phyloP scores from a whole-genome alignment of 2,113 vertebrate species.

The Paramormyrops kingsleyae region DNA sequence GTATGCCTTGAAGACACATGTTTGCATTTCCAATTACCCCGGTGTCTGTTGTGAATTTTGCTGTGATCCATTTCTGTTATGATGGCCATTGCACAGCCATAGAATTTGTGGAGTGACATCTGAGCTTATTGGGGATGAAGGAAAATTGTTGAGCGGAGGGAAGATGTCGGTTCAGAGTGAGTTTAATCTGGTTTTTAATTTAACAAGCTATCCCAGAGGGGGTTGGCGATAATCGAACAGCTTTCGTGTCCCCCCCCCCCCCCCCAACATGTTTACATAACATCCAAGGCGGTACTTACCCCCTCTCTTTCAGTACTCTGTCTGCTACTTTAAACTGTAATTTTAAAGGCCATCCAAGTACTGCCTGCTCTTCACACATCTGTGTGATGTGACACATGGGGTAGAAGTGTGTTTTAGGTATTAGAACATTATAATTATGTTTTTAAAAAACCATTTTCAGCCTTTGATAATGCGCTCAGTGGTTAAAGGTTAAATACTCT shows the following conservation, averaged over 20 bases:
- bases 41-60: neutral
- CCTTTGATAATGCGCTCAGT: neutral
- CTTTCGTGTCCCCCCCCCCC: neutral
- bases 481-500: neutral
- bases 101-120: neutral
- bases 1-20: neutral
- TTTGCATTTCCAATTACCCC: neutral
- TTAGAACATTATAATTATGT: neutral
- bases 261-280: neutral
- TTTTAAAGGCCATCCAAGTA: neutral
- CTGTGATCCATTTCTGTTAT: neutral
- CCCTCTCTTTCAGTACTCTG: neutral
- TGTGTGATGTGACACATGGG: neutral
- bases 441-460: neutral
- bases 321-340: neutral
- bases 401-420: neutral
- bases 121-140: neutral
- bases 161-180: neutral
- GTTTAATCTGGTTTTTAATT: conserved; percentile 11
- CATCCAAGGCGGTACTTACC: neutral
- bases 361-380: neutral
- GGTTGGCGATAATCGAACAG: neutral
- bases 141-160: neutral
- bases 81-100: neutral
- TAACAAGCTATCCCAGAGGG: neutral